Conservation (phyloP, 2,888 invertebrate genomes). For the Acanthosepion pharaonis region DNA sequence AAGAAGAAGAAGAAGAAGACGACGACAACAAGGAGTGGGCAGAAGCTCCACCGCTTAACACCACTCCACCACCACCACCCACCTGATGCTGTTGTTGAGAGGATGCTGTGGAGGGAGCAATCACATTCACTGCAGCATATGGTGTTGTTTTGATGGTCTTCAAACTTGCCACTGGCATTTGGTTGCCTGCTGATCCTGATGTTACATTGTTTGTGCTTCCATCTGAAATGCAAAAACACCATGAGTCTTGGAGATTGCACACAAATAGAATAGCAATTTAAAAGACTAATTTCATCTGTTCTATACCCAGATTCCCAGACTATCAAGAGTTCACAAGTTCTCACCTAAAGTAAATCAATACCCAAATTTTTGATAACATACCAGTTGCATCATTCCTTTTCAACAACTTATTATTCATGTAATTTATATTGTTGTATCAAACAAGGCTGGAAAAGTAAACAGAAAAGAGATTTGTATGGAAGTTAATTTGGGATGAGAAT, state of each 20-base stretch:
- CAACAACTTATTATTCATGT: too few relatives aligned
- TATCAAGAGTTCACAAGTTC: background rate
- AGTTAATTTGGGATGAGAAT: too few relatives aligned
- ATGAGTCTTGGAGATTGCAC: background rate
- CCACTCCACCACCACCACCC: background rate
- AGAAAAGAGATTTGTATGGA: too few relatives aligned
- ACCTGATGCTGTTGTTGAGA: background rate
- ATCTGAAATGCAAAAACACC: background rate
- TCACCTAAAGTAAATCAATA: too few relatives aligned
- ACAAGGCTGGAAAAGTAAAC: too few relatives aligned
- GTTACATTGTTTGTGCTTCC: conserved; percentile 35
- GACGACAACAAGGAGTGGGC: conserved; percentile 37
- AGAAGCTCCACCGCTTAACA: background rate
- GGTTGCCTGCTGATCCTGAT: background rate
- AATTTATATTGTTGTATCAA: too few relatives aligned
- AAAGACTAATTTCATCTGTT: background rate
- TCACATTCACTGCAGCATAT: conserved; percentile 41
- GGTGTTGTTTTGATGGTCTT: conserved; percentile 42
- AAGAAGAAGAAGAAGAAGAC: background rate
- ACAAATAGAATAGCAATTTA: background rate
- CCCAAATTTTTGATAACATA: too few relatives aligned
- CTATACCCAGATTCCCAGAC: background rate
- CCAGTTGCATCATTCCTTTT: too few relatives aligned
- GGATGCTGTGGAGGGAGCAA: conserved; percentile 39
- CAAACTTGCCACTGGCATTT: conserved; percentile 37